Conservation (phyloP, 2,797 vertebrate genomes). For the Hoplostethus mediterraneus region DNA sequence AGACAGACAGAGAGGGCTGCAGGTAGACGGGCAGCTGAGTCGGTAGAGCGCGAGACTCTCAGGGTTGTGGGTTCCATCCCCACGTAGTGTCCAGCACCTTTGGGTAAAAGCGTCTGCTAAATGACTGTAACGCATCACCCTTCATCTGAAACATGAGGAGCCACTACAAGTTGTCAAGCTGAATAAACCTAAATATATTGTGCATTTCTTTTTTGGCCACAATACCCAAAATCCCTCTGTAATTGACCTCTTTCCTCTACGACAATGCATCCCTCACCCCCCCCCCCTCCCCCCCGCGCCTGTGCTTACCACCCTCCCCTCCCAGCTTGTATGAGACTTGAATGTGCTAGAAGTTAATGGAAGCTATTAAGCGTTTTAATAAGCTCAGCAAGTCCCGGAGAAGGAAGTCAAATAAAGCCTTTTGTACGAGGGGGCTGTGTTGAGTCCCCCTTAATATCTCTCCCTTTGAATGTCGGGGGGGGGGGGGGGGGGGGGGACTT, state of each 20-base stretch:
- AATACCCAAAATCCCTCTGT: slow-evolving; percentile 68
- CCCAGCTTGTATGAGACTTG: slow-evolving; percentile 55
- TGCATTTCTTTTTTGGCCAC: slow-evolving; percentile 50
- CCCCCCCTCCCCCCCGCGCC: background rate
- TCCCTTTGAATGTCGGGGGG: slow-evolving; percentile 61
- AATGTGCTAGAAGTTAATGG: slow-evolving; percentile 82
- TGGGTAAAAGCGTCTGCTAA: no score
- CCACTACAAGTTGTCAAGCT: slow-evolving; percentile 51
- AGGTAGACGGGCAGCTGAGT: no score
- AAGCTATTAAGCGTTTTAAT: slow-evolving; percentile 86
- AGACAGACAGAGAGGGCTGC: slow-evolving; percentile 4
- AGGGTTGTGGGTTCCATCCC: no score
- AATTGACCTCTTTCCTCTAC: slow-evolving; percentile 62
- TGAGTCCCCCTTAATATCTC: slow-evolving; percentile 71
- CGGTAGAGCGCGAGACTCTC: no score
- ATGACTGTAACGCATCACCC: no score
- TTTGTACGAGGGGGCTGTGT: slow-evolving; percentile 69
- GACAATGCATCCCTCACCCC: slow-evolving; percentile 23
- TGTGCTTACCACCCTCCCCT: slow-evolving; percentile 40
- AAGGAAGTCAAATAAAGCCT: slow-evolving; percentile 79
- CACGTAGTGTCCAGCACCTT: no score
- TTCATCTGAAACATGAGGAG: no score
- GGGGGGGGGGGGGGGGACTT: slow-evolving; percentile 5
- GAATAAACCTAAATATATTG: slow-evolving; percentile 53
- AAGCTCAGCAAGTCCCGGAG: slow-evolving; percentile 81